These are phyloP conservation scores for Falcunculus frontatus DNA, from an alignment of 2,113 vertebrate species.

Conservation along the genomic window DNA sequence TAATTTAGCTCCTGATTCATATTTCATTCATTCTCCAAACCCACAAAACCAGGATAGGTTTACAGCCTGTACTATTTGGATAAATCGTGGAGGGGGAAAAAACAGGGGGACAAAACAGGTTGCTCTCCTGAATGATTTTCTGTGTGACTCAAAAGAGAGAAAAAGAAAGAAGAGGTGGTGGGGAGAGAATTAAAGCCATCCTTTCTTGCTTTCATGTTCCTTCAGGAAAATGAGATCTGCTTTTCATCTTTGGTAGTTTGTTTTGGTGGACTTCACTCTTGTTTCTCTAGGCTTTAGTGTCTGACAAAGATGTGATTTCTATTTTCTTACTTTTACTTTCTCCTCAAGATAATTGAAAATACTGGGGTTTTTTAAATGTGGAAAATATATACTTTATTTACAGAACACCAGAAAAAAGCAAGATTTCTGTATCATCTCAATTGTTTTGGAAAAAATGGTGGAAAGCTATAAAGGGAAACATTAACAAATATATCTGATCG, in stretches of 20 bases:
- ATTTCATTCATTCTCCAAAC: slow-evolving; percentile 83
- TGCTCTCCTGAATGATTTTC: background rate
- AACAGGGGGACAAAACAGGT: background rate
- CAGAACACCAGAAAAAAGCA: background rate
- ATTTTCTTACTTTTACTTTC: background rate
- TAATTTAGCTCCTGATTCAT: slow-evolving; percentile 95
- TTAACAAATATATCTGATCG: background rate
- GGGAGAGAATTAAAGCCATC: background rate
- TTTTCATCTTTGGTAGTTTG: background rate
- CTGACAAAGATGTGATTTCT: background rate
- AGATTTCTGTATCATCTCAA: background rate
- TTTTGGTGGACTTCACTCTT: background rate
- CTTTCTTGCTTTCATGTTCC: background rate
- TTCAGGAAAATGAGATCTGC: background rate
- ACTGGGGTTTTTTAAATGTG: background rate
- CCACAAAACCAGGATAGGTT: slow-evolving; percentile 81
- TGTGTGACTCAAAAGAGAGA: background rate
- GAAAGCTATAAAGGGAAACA: background rate
- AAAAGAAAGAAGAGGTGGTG: background rate
- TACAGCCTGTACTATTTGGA: slow-evolving; percentile 72
- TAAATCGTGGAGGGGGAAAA: background rate
- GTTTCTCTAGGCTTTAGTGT: background rate
- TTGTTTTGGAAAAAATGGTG: background rate
- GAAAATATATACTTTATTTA: background rate
- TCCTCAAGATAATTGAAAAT: background rate